phyloP scores from a whole-genome alignment of 1,140 invertebrate species.

The Drosophila albomicans region DNA sequence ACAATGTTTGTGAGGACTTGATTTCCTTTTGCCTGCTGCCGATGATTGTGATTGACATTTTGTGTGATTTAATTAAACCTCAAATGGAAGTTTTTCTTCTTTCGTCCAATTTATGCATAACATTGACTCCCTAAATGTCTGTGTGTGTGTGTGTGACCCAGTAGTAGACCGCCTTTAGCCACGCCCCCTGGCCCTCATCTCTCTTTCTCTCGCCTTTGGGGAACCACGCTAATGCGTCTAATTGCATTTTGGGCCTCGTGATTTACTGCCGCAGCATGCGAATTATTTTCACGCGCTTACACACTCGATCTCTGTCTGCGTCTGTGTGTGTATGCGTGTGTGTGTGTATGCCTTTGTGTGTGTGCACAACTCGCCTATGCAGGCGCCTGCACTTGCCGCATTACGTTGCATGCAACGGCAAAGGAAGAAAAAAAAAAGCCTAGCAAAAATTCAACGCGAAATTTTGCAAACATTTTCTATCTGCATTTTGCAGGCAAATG shows the following conservation, averaged over 20 bases:
- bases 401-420: slow-evolving; percentile 26
- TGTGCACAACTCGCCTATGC: slow-evolving; percentile 27
- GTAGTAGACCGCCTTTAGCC: background rate
- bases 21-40: slow-evolving; percentile 35
- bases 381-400: slow-evolving; percentile 42
- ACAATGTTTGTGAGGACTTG: slow-evolving; percentile 1
- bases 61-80: slow-evolving; percentile 79
- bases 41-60: slow-evolving; percentile 65
- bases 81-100: slow-evolving; percentile 64
- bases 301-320: slow-evolving; percentile 17
- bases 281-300: slow-evolving; percentile 50
- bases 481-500: slow-evolving; percentile 17
- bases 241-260: slow-evolving; percentile 69
- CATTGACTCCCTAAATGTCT: slow-evolving; percentile 20
- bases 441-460: slow-evolving; percentile 9
- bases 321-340: slow-evolving; percentile 11
- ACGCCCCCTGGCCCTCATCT: background rate
- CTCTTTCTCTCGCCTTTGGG: slow-evolving; percentile 25
- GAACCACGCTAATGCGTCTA: slow-evolving; percentile 69
- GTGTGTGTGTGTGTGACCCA: background rate
- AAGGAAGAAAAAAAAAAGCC: slow-evolving; percentile 11
- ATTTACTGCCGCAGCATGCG: slow-evolving; percentile 46
- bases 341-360: background rate
- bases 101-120: slow-evolving; percentile 66
- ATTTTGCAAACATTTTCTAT: slow-evolving; percentile 29